Percentiles rank a stretch among this genome's conserved stretches.
phyloP scores from a whole-genome alignment of 2,888 invertebrate species.

The Trichogramma evanescens region DNA sequence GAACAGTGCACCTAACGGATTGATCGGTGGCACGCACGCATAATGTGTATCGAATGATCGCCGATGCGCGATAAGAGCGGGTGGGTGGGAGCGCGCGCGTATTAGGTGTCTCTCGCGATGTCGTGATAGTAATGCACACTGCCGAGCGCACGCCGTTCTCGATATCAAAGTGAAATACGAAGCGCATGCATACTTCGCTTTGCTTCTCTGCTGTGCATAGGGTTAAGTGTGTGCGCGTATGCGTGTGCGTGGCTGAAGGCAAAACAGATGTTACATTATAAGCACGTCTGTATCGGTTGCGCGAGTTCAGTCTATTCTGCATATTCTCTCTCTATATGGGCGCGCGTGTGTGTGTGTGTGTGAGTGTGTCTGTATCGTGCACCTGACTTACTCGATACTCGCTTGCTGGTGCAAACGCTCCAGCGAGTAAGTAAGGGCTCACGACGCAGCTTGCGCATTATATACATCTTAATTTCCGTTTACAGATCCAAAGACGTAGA shows the following conservation, averaged over 20 bases:
- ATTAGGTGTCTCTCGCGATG: slow-evolving; percentile 4
- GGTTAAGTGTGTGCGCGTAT: not conserved
- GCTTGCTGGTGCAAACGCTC: too few relatives aligned
- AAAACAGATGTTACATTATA: too few relatives aligned
- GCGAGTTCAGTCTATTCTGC: not conserved
- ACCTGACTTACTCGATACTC: too few relatives aligned
- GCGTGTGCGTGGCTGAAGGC: not conserved
- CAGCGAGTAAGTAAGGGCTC: too few relatives aligned
- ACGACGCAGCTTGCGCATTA: too few relatives aligned
- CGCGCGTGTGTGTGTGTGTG: too few relatives aligned
- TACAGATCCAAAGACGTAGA: too few relatives aligned
- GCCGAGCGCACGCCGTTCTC: not conserved
- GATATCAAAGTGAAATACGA: slow-evolving; percentile 11
- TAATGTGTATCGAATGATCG: slow-evolving; percentile 8
- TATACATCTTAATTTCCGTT: too few relatives aligned
- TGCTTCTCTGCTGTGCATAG: not conserved
- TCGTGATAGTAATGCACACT: slow-evolving; percentile 5
- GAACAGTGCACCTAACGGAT: too few relatives aligned
- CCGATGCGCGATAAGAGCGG: not conserved
- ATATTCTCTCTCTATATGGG: not conserved
- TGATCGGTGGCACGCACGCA: not conserved
- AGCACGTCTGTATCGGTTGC: too few relatives aligned
- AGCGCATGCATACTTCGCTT: not conserved
- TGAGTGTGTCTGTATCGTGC: too few relatives aligned
- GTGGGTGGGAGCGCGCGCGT: not conserved